Evolutionary conservation across 2,797 vertebrate species (phyloP).

Genomic region (Spinus olivaceus): DNA sequence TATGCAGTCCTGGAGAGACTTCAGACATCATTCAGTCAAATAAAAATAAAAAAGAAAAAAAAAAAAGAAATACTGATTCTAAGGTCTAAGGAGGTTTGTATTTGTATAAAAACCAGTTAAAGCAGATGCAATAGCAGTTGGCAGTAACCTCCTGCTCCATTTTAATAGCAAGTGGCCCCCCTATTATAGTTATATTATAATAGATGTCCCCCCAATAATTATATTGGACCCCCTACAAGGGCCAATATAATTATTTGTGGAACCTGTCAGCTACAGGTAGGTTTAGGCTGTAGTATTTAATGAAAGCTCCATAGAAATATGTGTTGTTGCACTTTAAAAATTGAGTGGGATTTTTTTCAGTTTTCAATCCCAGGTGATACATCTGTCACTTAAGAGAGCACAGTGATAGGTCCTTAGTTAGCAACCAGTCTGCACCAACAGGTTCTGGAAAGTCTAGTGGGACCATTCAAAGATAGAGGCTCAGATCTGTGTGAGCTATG

Average conservation of each 20-base stretch:
- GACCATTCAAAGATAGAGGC: not conserved
- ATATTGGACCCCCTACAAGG: not conserved
- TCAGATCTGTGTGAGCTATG: not conserved
- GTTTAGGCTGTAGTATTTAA: not conserved
- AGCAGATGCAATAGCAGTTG: not conserved
- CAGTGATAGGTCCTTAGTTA: not conserved
- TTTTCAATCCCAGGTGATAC: not conserved
- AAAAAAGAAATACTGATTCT: not conserved
- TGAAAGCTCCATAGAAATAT: not conserved
- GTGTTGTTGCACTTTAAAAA: not conserved
- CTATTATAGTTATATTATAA: not conserved
- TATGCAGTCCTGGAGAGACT: not conserved
- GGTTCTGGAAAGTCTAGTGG: not conserved
- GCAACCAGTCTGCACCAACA: not conserved
- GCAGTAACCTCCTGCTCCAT: not conserved
- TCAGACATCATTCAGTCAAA: not conserved
- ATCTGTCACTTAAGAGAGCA: not conserved
- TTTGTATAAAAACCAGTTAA: not conserved
- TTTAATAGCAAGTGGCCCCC: not conserved
- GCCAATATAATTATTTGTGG: not conserved
- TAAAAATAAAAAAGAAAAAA: not conserved
- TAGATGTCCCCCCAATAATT: not conserved
- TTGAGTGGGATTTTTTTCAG: accelerated
- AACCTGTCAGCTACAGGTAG: not conserved
- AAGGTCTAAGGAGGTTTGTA: not conserved